Conservation (phyloP, 2,797 vertebrate genomes). For the Pogonophryne albipinna region DNA sequence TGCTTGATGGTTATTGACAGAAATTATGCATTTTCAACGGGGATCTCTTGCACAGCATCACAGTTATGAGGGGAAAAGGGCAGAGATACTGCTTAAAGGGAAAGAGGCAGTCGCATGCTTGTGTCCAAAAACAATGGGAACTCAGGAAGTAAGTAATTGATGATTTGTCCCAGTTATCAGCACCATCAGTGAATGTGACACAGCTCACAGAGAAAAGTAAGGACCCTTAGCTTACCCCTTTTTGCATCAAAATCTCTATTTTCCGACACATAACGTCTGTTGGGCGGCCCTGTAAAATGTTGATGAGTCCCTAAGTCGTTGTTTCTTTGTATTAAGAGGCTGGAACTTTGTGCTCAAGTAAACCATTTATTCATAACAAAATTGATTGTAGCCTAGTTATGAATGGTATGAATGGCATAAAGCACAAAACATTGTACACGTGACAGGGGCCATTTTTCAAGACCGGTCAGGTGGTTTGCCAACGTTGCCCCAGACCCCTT, state of each 20-base stretch:
- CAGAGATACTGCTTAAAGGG: not conserved
- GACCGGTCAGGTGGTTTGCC: no score
- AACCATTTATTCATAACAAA: no score
- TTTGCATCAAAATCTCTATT: not conserved
- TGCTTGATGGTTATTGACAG: slow-evolving; percentile 15
- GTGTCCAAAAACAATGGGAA: not conserved
- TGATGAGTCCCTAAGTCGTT: no score
- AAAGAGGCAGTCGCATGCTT: not conserved
- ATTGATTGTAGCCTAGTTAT: no score
- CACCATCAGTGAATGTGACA: not conserved
- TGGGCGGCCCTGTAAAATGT: no score
- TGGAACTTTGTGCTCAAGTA: no score
- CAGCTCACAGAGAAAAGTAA: not conserved
- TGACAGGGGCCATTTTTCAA: no score
- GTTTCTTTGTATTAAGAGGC: no score
- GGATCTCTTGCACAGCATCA: not conserved
- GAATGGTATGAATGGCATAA: no score
- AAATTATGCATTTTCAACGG: slow-evolving; percentile 9
- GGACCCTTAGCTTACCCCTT: not conserved
- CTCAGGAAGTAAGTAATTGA: not conserved
- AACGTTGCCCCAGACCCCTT: no score
- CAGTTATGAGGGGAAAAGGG: not conserved
- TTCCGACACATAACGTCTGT: not conserved
- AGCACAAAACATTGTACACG: no score
- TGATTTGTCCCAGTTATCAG: not conserved